Conservation (phyloP, 2,888 invertebrate species). For the Apeira syringaria region DNA sequence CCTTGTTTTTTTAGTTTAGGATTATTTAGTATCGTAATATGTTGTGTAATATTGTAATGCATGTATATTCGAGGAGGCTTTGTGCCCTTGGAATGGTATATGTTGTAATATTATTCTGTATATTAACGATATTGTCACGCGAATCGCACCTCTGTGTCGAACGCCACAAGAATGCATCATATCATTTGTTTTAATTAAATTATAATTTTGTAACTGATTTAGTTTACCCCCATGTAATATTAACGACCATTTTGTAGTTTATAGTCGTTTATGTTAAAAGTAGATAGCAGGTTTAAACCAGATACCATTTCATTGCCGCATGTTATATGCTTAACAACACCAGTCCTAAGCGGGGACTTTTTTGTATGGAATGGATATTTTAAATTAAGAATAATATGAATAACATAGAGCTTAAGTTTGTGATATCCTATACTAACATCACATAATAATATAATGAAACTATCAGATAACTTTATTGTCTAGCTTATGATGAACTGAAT, state of each 20-base stretch:
- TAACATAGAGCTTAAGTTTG: slow-evolving; percentile 34
- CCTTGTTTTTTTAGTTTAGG: slow-evolving; percentile 63
- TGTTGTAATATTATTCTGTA: slow-evolving; percentile 12
- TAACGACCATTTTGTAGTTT: slow-evolving; percentile 56
- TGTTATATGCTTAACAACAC: slow-evolving; percentile 41
- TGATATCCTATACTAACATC: slow-evolving; percentile 17
- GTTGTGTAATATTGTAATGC: slow-evolving; percentile 36
- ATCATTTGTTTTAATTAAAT: slow-evolving; percentile 78
- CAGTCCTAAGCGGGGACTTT: slow-evolving; percentile 70
- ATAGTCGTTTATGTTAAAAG: slow-evolving; percentile 28
- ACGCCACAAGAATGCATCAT: slow-evolving; percentile 83
- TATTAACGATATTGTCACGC: slow-evolving; percentile 42
- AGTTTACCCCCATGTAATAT: slow-evolving; percentile 57
- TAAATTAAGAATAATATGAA: slow-evolving; percentile 34
- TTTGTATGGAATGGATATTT: slow-evolving; percentile 75
- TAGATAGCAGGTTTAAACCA: slow-evolving; percentile 29
- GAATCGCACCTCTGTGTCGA: slow-evolving; percentile 57
- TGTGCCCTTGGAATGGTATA: slow-evolving; percentile 20
- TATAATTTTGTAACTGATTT: slow-evolving; percentile 64
- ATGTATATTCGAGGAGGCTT: not conserved
- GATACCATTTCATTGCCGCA: slow-evolving; percentile 52
- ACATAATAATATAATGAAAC: slow-evolving; percentile 21
- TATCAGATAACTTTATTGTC: slow-evolving; percentile 16
- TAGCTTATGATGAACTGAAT: slow-evolving; percentile 27
- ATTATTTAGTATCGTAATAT: slow-evolving; percentile 45